Base-by-base conservation (phyloP, 2,797 vertebrate genomes). In the Arctocebus calabarensis region DNA sequence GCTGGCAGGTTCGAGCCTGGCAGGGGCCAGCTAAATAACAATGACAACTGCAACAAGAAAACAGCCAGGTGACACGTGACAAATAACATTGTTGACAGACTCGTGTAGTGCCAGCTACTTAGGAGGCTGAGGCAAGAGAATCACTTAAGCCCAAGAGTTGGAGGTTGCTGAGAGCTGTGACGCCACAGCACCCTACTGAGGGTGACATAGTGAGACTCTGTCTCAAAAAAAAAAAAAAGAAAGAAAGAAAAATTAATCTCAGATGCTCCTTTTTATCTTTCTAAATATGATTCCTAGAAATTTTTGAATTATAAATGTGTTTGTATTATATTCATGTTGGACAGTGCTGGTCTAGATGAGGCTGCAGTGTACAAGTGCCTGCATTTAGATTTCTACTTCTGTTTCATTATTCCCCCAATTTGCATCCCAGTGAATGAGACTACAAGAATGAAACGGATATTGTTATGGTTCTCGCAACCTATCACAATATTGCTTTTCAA, bases 201-300 rank as follows among this genome's bases (percentile, higher is more conserved):
- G 45, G 45, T 48, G 12, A 13, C 45, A 48, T 48, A 48, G 12
- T 48, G 11, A 48, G 45, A 48, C 45, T 48, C 45, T 48, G 45
- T 48, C 45, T 48, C 45, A 48, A 48, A 48, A 48, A 48, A 43
- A 48, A 13, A 13, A 48, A 12, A 48, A 13, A 12, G 2, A 48
- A 48, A 43, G 43, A 43, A 43, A 43, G 43, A 43, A 43, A 91
- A 82, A 91, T 83, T 77, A 79, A 66, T 55, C 75, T 95, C 55
- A 87, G 7, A 12, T 64, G 16, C n/a, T 78, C 57, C 34, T 43
- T 88, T 84, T 86, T 48, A 13, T 84, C 37, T 43, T 52, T 66
- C 95, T 89, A 17, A 25, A 73, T 43, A 94, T 43, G n/a, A 23
- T 43, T 88, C 40, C 34, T 52, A 79, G 73, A 79, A 73, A 66